Percentiles rank a stretch among this genome's conserved stretches.
These are phyloP conservation scores for Danio jaintianensis DNA, from an alignment of 2,797 vertebrate species.

Conservation along the genomic window DNA sequence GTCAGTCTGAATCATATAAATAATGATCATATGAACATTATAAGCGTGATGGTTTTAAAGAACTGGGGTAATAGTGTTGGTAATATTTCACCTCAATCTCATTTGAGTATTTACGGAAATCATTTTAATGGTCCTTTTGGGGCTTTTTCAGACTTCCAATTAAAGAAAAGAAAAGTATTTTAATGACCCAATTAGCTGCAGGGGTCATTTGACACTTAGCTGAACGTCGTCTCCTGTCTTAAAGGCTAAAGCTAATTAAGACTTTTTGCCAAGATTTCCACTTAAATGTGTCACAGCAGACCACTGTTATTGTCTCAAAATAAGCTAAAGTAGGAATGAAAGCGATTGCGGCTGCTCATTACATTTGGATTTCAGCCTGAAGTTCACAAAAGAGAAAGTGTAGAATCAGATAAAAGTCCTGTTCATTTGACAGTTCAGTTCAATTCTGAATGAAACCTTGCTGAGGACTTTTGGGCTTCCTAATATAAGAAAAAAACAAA, in stretches of 20 bases:
- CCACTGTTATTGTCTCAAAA: constrained; percentile 30
- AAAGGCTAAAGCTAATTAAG: constrained; percentile 57
- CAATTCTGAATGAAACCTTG: background rate
- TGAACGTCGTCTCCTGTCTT: constrained; percentile 45
- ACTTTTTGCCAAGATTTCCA: constrained; percentile 28
- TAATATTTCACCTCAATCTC: constrained; percentile 1
- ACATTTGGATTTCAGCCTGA: background rate
- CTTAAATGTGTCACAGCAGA: constrained; percentile 36
- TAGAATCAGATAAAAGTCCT: constrained; percentile 10
- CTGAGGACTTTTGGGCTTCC: background rate
- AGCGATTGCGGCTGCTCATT: background rate
- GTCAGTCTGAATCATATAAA: background rate
- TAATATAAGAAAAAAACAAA: background rate
- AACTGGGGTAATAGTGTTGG: background rate
- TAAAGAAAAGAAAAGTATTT: constrained; percentile 47
- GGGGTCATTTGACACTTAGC: constrained; percentile 57
- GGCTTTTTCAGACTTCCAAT: constrained; percentile 46
- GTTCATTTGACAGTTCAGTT: constrained; percentile 19
- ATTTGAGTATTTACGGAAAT: constrained; percentile 18
- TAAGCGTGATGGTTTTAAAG: background rate
- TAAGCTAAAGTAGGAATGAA: constrained; percentile 13
- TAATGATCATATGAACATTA: background rate
- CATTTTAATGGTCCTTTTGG: constrained; percentile 35
- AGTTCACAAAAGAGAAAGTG: constrained; percentile 1
- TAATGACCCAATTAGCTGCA: constrained; percentile 56